Evolutionary conservation across 2,888 invertebrate species (phyloP).

Genomic region (Emmelina monodactyla): DNA sequence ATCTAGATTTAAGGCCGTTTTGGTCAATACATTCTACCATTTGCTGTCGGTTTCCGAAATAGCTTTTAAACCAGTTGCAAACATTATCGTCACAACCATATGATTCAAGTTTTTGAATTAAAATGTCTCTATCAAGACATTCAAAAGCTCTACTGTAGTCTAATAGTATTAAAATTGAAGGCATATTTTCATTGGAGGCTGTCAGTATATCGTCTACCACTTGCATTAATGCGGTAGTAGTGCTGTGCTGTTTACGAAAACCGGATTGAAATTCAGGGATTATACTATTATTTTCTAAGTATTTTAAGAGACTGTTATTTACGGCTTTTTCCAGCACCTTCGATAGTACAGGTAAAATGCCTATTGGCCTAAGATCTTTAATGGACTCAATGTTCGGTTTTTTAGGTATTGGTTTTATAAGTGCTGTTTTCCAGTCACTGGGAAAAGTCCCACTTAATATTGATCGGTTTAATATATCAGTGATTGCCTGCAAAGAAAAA

Average conservation of each 20-base stretch:
- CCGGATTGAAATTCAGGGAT: constrained; percentile 11
- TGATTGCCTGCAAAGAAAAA: constrained; percentile 1
- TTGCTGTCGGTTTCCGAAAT: constrained; percentile 7
- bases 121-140: constrained; percentile 6
- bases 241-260: constrained; percentile 10
- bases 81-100: constrained; percentile 7
- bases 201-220: constrained; percentile 10
- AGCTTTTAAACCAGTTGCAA: constrained; percentile 11
- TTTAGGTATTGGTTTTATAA: constrained; percentile 4
- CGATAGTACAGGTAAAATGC: not conserved
- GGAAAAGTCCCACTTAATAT: not conserved
- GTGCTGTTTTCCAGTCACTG: not conserved
- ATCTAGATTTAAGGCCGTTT: not conserved
- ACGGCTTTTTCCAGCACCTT: too few species aligned
- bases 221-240: constrained; percentile 10
- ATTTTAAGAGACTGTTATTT: too few species aligned
- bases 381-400: not conserved
- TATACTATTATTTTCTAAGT: constrained; percentile 1
- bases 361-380: not conserved
- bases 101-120: constrained; percentile 5
- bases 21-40: constrained; percentile 1
- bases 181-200: constrained; percentile 7
- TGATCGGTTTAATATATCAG: constrained; percentile 1
- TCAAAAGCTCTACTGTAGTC: constrained; percentile 12
- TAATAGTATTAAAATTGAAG: too few species aligned